Base-by-base conservation (phyloP, 2,113 vertebrate species). In the Syngnathus scovelli region DNA sequence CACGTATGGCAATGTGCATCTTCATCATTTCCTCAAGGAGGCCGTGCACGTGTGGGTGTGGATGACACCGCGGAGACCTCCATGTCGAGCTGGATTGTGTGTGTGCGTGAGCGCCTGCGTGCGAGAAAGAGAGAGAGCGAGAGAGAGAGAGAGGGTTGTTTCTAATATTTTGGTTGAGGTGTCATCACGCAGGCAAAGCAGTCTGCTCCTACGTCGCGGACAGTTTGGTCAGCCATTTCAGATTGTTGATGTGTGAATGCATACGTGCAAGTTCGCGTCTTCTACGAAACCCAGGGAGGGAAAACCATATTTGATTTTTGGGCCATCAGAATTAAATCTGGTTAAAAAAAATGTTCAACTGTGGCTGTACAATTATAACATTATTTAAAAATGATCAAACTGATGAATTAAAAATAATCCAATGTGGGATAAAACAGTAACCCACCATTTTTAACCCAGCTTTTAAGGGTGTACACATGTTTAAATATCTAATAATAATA, bases 51-150 rank as follows among this genome's bases (percentile, higher is more conserved):
- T 37, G 48, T 41, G 64, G 61, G 63, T 33, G 41, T 12, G 9
- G 68, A 77, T 55, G 77, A 74, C 72, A 68, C 69, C 19, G 52
- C 9, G 66, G n/a, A 74, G 76, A 73, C 69, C 81, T 27, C 61
- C 64, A 64, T 21, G 27, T 33, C 27, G 3, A 33, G 27, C 27
- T 33, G 27, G 27, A 33, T 33, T 33, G 27, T 33, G 27, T 33
- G 27, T 2, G 27, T 27, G 27, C 27, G 27, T 33, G 27, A 33
- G 27, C 3, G 54, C 0, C 9, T 21, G 27, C 27, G 27, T 33
- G 27, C 27, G 27, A 33, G 27, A 33, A 33, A 33, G 27, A 33
- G 27, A 33, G 27, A 33, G 27, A 21, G 7, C 1, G 27, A 23
- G 12, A 1, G 27, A 21, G 7, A 7, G 23, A 23, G 12, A 5